Evolutionary conservation across 2,888 invertebrate species (phyloP).

Genomic region (Dryomyza anilis): DNA sequence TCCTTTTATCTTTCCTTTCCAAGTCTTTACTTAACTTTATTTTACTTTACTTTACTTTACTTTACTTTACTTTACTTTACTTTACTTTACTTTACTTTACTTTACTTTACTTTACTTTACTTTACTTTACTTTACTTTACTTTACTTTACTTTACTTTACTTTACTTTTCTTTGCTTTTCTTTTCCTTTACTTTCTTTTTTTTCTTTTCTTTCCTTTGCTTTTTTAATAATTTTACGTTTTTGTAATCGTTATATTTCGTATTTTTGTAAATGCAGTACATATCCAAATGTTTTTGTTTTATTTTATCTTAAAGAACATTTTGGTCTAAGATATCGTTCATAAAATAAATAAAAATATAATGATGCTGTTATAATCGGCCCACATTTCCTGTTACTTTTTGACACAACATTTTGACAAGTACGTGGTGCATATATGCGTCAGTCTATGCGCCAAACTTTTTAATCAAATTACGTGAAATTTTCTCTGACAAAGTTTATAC

Average conservation of each 20-base stretch:
- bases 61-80: not conserved
- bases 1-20: not conserved
- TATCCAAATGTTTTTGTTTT: too few relatives aligned
- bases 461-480: conserved; percentile 18
- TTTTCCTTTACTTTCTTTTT: not conserved
- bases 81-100: not conserved
- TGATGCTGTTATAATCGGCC: not conserved
- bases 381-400: conserved; percentile 7
- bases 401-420: not conserved
- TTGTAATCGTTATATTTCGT: too few relatives aligned
- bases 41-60: not conserved
- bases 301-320: too few relatives aligned
- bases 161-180: not conserved
- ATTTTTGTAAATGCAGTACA: too few relatives aligned
- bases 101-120: too few relatives aligned
- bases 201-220: not conserved
- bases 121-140: not conserved
- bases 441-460: conserved; percentile 2
- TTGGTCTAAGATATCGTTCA: too few relatives aligned
- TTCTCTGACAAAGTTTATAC: conserved; percentile 8
- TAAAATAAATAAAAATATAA: too few relatives aligned
- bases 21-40: not conserved
- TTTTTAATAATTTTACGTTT: too few relatives aligned
- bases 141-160: not conserved
- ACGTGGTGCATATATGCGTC: not conserved